A percentile compares a stretch with the other conserved stretches of the same genome.
phyloP scores from a whole-genome alignment of 2,888 invertebrate genomes.

The Diaphora mendica region DNA sequence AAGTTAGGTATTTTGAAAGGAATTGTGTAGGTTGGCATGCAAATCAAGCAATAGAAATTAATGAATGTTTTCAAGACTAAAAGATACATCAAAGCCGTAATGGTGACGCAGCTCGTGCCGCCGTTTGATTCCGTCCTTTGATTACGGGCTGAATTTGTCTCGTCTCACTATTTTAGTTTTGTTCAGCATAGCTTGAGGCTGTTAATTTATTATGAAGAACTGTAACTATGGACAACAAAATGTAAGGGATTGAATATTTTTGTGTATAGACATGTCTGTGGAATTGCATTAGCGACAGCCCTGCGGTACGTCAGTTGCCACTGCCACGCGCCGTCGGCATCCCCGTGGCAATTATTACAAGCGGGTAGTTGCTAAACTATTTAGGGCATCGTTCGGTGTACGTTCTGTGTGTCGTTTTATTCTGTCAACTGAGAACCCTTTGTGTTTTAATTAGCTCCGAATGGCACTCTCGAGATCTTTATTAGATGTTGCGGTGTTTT shows the following conservation, averaged over 20 bases:
- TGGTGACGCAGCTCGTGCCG: conserved; percentile 66
- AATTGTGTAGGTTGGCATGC: conserved; percentile 51
- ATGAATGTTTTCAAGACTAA: conserved; percentile 62
- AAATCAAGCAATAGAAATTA: conserved; percentile 56
- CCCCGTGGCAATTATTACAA: conserved; percentile 70
- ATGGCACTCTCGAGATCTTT: conserved; percentile 57
- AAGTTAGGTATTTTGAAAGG: conserved; percentile 48
- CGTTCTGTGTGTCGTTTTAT: conserved; percentile 66
- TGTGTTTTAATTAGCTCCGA: conserved; percentile 77
- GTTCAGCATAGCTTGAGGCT: conserved; percentile 47
- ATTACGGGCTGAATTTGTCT: conserved; percentile 69
- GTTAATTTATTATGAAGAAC: conserved; percentile 43
- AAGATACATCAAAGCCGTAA: conserved; percentile 77
- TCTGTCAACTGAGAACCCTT: conserved; percentile 71
- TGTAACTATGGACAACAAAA: conserved; percentile 40
- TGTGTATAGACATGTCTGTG: conserved; percentile 26
- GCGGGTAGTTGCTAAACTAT: conserved; percentile 70
- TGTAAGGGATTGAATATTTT: conserved; percentile 21
- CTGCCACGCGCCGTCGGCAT: conserved; percentile 52
- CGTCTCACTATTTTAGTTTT: conserved; percentile 70
- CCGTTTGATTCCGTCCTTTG: conserved; percentile 79
- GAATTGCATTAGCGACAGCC: conserved; percentile 48
- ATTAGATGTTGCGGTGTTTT: conserved; percentile 56
- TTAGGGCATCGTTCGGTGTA: conserved; percentile 68
- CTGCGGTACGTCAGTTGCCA: conserved; percentile 40